These are phyloP conservation scores for Zosterops hypoxanthus DNA, from an alignment of 2,113 vertebrate genomes.

Conservation along the genomic window DNA sequence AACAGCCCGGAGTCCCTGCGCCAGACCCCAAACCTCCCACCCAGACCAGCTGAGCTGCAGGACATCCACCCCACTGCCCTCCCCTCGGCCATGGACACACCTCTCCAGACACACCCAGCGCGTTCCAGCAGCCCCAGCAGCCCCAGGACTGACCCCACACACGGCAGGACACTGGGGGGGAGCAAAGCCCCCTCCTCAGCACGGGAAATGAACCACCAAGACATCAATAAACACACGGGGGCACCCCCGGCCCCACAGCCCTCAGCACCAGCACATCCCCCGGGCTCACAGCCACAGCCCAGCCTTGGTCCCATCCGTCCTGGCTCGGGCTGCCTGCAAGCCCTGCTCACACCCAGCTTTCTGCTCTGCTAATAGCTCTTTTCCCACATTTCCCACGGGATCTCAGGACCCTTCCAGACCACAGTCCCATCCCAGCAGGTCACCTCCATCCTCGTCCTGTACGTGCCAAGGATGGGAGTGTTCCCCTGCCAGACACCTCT, in stretches of 20 bases:
- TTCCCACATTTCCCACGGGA: neutral
- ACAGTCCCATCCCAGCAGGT: neutral
- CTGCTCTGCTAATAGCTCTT: neutral
- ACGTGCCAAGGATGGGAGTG: rapidly evolving
- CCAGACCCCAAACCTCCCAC: neutral
- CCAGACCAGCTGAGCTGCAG: rapidly evolving
- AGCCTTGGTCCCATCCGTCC: rapidly evolving
- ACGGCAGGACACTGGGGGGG: rapidly evolving
- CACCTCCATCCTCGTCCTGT: neutral
- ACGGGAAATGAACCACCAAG: rapidly evolving
- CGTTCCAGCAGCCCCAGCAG: rapidly evolving
- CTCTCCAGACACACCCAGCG: neutral
- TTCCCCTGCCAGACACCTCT: neutral
- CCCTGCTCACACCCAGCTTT: neutral
- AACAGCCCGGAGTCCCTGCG: rapidly evolving
- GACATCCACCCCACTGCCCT: neutral
- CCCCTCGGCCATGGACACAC: rapidly evolving
- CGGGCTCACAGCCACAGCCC: neutral
- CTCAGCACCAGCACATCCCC: rapidly evolving
- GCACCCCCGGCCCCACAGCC: rapidly evolving
- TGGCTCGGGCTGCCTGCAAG: neutral
- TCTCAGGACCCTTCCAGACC: neutral
- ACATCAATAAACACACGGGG: rapidly evolving
- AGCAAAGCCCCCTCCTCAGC: neutral
- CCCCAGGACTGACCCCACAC: rapidly evolving